Percentiles rank a stretch among this genome's conserved stretches.
Conservation (phyloP, 2,888 invertebrate genomes). For the Diabrotica balteata region DNA sequence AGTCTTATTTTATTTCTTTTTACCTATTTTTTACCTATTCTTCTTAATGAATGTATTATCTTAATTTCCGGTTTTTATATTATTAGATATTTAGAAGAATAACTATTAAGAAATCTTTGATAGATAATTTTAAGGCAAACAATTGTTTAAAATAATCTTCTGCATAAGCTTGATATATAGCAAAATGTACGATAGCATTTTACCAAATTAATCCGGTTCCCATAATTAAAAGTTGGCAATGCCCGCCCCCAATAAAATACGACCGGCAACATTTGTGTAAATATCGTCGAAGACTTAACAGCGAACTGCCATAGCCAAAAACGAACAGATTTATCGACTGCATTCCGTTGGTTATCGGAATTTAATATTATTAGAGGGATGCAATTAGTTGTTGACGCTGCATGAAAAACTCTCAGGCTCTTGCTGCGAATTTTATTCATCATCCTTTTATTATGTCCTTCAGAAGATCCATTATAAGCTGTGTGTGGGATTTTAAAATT, state of each 20-base stretch:
- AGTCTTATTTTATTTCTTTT: no score
- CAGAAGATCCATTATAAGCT: no score
- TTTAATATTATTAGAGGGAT: slow-evolving; percentile 38
- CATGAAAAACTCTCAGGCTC: slow-evolving; percentile 7
- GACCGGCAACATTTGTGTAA: not conserved
- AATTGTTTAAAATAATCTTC: no score
- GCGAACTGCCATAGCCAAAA: slow-evolving; percentile 17
- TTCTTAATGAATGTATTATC: no score
- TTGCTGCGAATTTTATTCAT: not conserved
- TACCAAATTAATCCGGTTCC: slow-evolving; percentile 19
- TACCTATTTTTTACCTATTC: no score
- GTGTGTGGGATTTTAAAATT: no score
- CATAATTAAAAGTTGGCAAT: slow-evolving; percentile 9
- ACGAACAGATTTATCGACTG: slow-evolving; percentile 40
- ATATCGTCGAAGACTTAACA: not conserved
- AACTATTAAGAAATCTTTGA: no score
- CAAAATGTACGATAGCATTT: not conserved
- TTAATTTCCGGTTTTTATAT: no score
- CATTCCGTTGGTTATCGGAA: slow-evolving; percentile 41
- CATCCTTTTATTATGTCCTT: no score
- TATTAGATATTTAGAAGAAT: no score
- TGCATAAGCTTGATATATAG: not conserved
- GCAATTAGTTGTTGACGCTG: slow-evolving; percentile 24
- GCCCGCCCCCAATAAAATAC: no score
- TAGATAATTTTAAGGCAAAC: no score